phyloP scores from a whole-genome alignment of 2,888 invertebrate genomes.

The Catocala sponsa region DNA sequence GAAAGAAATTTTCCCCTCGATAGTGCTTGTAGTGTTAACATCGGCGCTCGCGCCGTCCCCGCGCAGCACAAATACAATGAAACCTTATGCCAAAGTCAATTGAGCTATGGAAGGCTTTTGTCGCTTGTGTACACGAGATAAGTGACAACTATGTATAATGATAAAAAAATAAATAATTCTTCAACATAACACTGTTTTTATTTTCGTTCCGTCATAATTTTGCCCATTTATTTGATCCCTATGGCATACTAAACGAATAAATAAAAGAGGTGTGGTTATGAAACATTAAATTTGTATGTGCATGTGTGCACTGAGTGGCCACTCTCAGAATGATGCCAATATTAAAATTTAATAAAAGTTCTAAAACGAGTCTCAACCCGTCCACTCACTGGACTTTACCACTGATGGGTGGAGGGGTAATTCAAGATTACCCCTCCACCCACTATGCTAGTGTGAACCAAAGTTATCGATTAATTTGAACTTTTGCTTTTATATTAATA shows the following conservation, averaged over 20 bases:
- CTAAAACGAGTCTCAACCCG: no score
- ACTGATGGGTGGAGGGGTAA: no score
- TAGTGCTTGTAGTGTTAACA: constrained; percentile 53
- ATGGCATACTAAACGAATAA: neutral
- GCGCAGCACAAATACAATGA: constrained; percentile 81
- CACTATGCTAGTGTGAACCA: no score
- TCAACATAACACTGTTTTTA: constrained; percentile 68
- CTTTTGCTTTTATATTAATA: no score
- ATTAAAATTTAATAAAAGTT: no score
- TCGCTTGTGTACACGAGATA: constrained; percentile 85
- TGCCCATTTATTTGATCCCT: neutral
- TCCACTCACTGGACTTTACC: no score
- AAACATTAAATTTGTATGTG: no score
- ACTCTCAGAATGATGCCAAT: no score
- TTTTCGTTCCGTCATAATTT: constrained; percentile 5
- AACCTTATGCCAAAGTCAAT: constrained; percentile 88
- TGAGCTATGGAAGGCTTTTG: constrained; percentile 85
- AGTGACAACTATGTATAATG: constrained; percentile 85
- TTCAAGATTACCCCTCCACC: no score
- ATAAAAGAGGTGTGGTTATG: no score
- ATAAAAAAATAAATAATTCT: constrained; percentile 85
- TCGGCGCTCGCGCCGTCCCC: constrained; percentile 49
- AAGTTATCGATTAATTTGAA: no score
- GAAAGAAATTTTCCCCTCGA: constrained; percentile 37
- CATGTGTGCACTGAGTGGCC: no score